phyloP scores from a whole-genome alignment of 2,888 invertebrate species.

The Diaperis boleti region DNA sequence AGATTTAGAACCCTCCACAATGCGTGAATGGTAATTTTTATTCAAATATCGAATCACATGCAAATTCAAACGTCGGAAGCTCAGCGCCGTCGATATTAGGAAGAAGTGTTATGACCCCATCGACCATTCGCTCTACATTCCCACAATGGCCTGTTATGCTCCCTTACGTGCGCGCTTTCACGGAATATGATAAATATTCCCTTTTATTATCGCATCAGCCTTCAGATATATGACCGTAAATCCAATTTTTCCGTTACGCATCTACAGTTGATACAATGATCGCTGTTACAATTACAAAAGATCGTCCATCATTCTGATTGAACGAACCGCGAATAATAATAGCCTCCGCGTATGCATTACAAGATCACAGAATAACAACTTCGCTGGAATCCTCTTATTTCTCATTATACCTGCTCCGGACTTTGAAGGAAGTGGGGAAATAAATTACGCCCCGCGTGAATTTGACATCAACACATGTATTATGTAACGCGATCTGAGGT shows the following conservation, averaged over 20 bases:
- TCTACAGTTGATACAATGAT: not conserved
- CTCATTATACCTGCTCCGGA: not conserved
- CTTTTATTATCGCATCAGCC: conserved; percentile 3
- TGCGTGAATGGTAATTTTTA: too few relatives aligned
- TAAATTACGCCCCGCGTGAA: conserved; percentile 21
- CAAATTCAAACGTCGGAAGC: too few relatives aligned
- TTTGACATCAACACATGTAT: conserved; percentile 14
- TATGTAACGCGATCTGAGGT: conserved; percentile 14
- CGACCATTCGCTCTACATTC: not conserved
- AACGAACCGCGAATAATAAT: conserved; percentile 19
- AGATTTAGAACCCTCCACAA: too few relatives aligned
- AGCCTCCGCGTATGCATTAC: conserved; percentile 7
- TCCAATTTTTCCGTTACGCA: conserved; percentile 11
- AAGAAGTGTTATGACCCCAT: not conserved
- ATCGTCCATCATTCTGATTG: conserved; percentile 23
- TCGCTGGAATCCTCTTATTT: not conserved
- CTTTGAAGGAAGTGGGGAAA: conserved; percentile 14
- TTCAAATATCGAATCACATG: too few relatives aligned
- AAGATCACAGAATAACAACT: too few relatives aligned
- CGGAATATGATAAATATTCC: conserved; percentile 16
- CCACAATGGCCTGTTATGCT: conserved; percentile 6
- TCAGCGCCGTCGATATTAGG: not conserved
- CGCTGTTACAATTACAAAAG: conserved; percentile 21
- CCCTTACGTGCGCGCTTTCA: conserved; percentile 3
- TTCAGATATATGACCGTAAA: conserved; percentile 11